Evolutionary conservation across 2,888 invertebrate genomes (phyloP).

Genomic region (Zelleria hepariella): DNA sequence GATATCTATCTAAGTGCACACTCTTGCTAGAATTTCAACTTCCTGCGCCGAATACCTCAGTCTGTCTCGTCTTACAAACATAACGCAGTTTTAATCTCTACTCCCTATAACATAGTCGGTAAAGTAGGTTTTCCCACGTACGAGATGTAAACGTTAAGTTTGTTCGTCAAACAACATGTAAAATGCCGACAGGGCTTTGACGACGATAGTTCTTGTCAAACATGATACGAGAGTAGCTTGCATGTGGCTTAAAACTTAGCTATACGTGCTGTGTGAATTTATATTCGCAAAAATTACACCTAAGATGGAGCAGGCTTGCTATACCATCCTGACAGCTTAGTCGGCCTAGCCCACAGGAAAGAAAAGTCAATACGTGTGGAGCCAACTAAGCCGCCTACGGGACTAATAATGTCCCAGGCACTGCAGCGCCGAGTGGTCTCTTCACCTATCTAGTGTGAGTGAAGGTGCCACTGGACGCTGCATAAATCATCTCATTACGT

Average conservation of each 20-base stretch:
- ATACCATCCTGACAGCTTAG: too few relatives aligned
- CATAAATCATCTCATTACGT: too few relatives aligned
- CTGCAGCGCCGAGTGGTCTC: too few relatives aligned
- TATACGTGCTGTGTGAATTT: too few relatives aligned
- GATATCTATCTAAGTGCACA: not conserved
- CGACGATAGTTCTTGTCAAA: not conserved
- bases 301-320: too few relatives aligned
- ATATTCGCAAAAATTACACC: too few relatives aligned
- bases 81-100: not conserved
- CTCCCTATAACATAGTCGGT: not conserved
- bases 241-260: not conserved
- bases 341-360: too few relatives aligned
- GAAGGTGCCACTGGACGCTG: too few relatives aligned
- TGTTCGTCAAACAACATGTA: not conserved
- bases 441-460: too few relatives aligned
- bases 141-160: not conserved
- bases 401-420: too few relatives aligned
- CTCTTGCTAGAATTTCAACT: not conserved
- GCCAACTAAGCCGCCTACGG: too few relatives aligned
- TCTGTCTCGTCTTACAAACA: not conserved
- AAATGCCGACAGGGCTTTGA: not conserved
- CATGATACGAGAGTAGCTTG: not conserved
- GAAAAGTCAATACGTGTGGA: too few relatives aligned
- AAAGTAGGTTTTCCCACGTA: not conserved
- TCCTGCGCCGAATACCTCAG: not conserved